Conservation (phyloP, 2,113 vertebrate species). For the Sebastes fasciatus region DNA sequence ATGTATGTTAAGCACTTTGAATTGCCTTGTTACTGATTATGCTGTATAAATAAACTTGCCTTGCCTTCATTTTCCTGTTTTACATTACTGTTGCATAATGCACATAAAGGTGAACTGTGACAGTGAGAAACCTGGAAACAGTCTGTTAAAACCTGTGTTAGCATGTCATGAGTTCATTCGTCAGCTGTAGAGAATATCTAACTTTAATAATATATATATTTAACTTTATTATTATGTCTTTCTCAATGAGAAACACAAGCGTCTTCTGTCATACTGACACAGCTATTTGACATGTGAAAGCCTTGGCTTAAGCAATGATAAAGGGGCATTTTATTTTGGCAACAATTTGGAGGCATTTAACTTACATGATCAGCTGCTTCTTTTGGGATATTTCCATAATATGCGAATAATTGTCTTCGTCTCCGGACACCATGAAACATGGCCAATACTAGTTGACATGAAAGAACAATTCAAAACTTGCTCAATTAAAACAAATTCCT, state of each 20-base stretch:
- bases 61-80: background rate
- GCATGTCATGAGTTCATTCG: background rate
- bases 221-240: too few species aligned
- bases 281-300: background rate
- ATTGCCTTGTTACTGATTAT: too few species aligned
- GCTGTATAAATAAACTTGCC: too few species aligned
- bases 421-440: background rate
- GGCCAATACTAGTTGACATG: too few species aligned
- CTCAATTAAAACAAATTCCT: too few species aligned
- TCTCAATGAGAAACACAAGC: background rate
- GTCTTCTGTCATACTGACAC: background rate
- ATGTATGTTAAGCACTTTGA: too few species aligned
- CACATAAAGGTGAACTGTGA: background rate
- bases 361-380: background rate
- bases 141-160: background rate
- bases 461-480: too few species aligned
- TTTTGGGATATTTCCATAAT: background rate
- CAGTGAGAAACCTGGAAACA: background rate
- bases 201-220: too few species aligned
- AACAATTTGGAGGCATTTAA: background rate
- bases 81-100: background rate
- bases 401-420: too few species aligned
- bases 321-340: background rate
- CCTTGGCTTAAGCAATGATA: background rate
- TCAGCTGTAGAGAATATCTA: background rate